A percentile compares a stretch with the other conserved stretches of the same genome.
These are phyloP conservation scores for Orchestes rusci DNA, from an alignment of 2,888 invertebrate species.

Conservation along the genomic window DNA sequence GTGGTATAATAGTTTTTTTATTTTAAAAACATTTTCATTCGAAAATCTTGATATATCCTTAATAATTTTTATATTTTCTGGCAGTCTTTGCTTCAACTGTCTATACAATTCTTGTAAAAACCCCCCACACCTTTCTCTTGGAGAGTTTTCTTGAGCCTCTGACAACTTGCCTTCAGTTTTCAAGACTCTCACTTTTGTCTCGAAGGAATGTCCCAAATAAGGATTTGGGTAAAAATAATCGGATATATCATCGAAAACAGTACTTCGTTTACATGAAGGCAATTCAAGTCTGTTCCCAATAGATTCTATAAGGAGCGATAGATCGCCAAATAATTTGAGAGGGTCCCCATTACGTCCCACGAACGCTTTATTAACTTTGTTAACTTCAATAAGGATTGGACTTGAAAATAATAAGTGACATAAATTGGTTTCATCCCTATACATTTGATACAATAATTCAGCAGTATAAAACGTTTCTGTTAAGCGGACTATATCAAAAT, in stretches of 20 bases:
- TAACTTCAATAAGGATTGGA: background rate
- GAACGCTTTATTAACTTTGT: slow-evolving; percentile 3
- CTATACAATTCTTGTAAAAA: slow-evolving; percentile 1
- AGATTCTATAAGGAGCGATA: background rate
- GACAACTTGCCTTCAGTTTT: background rate
- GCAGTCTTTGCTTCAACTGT: slow-evolving; percentile 1
- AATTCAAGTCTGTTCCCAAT: too few relatives aligned
- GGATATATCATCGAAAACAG: background rate
- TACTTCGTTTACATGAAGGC: background rate
- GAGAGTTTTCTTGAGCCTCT: background rate
- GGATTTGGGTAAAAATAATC: background rate
- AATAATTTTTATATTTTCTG: slow-evolving; percentile 6
- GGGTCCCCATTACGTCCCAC: background rate
- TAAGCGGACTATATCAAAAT: background rate
- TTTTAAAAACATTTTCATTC: too few relatives aligned
- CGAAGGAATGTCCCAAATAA: slow-evolving; percentile 1
- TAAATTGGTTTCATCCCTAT: slow-evolving; percentile 5
- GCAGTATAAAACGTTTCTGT: slow-evolving; percentile 1
- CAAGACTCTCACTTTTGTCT: background rate
- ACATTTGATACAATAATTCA: slow-evolving; percentile 4
- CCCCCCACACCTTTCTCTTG: background rate
- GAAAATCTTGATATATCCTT: too few relatives aligned
- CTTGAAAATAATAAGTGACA: background rate
- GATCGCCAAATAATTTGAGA: background rate
- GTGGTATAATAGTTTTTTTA: too few relatives aligned